Conservation (phyloP, 2,113 vertebrate genomes). For the Eulacestoma nigropectus region DNA sequence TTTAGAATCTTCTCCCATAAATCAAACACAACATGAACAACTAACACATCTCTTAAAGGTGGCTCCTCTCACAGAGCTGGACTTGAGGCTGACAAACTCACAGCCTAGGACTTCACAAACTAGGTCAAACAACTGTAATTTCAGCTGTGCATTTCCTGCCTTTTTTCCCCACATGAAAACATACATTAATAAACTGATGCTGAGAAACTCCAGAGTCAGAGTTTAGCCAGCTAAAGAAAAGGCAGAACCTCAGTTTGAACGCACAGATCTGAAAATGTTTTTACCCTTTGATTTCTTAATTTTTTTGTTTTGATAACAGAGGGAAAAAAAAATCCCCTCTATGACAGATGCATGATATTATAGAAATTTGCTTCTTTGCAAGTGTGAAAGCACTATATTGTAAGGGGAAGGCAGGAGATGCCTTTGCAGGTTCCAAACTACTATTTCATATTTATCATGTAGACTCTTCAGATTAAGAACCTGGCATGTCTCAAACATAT, state of each 20-base stretch:
- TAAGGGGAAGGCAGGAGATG: not conserved
- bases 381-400: not conserved
- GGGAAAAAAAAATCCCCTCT: not conserved
- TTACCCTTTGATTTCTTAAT: not conserved
- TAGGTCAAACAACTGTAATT: not conserved
- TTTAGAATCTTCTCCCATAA: not conserved
- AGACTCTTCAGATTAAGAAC: not conserved
- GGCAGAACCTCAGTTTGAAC: not conserved
- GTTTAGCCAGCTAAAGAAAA: not conserved
- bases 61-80: not conserved
- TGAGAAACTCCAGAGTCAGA: not conserved
- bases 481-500: not conserved
- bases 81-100: not conserved
- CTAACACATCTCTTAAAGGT: not conserved
- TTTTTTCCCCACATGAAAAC: not conserved
- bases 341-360: not conserved
- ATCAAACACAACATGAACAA: not conserved
- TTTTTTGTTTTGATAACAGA: not conserved
- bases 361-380: not conserved
- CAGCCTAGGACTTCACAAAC: not conserved
- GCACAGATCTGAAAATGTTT: not conserved
- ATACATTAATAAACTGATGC: not conserved
- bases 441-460: not conserved
- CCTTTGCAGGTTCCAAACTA: not conserved
- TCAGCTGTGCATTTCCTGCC: not conserved